Evolutionary conservation across 2,888 invertebrate species (phyloP).

Genomic region (Heliconius sara): DNA sequence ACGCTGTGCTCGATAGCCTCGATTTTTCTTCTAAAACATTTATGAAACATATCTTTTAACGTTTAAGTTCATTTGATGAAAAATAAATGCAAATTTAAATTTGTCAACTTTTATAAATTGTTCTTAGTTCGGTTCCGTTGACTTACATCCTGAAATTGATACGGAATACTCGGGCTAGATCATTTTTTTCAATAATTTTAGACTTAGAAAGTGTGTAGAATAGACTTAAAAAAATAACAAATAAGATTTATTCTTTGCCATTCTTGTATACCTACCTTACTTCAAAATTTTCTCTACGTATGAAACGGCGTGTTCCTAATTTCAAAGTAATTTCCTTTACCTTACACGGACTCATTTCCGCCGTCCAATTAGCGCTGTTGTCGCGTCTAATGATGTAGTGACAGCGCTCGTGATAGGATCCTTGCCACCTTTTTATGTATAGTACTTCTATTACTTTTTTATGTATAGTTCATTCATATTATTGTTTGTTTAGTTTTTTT

Average conservation of each 20-base stretch:
- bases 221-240: too few species aligned
- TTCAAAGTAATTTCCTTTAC: background rate
- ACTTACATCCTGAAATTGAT: too few species aligned
- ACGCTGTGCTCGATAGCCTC: too few species aligned
- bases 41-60: too few species aligned
- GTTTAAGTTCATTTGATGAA: too few species aligned
- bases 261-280: background rate
- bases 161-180: too few species aligned
- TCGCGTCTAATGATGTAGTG: constrained; percentile 6
- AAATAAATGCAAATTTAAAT: too few species aligned
- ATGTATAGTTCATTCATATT: background rate
- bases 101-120: too few species aligned
- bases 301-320: background rate
- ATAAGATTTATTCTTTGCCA: background rate
- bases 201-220: too few species aligned
- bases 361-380: constrained; percentile 12
- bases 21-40: too few species aligned
- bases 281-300: background rate
- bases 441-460: background rate
- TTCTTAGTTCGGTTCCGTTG: too few species aligned
- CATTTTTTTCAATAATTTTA: too few species aligned
- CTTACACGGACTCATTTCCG: background rate
- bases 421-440: background rate
- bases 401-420: background rate
- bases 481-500: background rate